Conservation (phyloP, 2,888 invertebrate genomes). For the Microplitis deprimator region DNA sequence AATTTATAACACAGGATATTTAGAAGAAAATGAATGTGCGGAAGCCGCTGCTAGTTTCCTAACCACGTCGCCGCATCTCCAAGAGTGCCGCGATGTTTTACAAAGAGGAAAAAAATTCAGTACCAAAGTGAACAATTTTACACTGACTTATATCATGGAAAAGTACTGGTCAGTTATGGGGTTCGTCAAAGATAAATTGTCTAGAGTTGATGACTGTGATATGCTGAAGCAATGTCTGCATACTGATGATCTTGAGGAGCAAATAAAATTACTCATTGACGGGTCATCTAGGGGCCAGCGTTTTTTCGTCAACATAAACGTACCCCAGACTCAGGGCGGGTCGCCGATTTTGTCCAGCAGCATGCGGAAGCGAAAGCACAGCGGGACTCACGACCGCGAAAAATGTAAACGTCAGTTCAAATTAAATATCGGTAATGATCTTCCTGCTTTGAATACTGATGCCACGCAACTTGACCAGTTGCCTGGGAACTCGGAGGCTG, state of each 20-base stretch:
- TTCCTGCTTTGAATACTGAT: not conserved
- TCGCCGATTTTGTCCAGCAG: conserved; percentile 64
- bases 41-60: conserved; percentile 62
- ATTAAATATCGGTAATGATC: conserved; percentile 30
- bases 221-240: conserved; percentile 57
- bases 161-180: conserved; percentile 63
- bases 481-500: not conserved
- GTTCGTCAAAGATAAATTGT: conserved; percentile 65
- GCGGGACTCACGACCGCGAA: conserved; percentile 60
- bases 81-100: conserved; percentile 59
- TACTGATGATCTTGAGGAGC: conserved; percentile 62
- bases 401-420: conserved; percentile 60
- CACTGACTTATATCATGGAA: conserved; percentile 64
- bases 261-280: conserved; percentile 65
- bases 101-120: conserved; percentile 60
- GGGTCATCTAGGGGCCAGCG: conserved; percentile 62
- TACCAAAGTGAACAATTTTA: conserved; percentile 62
- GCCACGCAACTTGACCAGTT: not conserved
- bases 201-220: conserved; percentile 60
- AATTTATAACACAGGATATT: conserved; percentile 59
- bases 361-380: conserved; percentile 61
- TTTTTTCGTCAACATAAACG: conserved; percentile 68
- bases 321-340: conserved; percentile 60
- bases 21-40: conserved; percentile 63
- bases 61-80: conserved; percentile 59